Percentiles rank a stretch among this genome's conserved stretches.
Conservation (phyloP, 2,113 vertebrate genomes). For the Paraplagusia blochii region DNA sequence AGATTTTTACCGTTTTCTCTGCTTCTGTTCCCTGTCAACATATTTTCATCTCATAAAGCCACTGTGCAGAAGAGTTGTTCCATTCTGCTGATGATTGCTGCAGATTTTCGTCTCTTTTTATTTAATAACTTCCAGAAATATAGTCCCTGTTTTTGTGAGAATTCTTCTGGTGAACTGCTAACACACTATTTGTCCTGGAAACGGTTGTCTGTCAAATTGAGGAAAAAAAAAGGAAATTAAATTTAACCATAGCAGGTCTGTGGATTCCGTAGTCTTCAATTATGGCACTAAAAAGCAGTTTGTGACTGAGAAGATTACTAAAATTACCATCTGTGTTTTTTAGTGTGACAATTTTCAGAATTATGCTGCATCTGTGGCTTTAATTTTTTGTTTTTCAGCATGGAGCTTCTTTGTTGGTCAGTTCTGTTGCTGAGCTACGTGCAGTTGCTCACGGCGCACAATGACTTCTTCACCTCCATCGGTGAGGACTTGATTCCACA, state of each 20-base stretch:
- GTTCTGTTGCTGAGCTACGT: constrained; percentile 76
- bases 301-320: background rate
- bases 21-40: no score
- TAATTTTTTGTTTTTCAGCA: constrained; percentile 44
- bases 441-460: constrained; percentile 77
- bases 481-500: constrained; percentile 74
- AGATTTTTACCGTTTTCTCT: no score
- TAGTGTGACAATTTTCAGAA: background rate
- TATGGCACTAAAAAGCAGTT: background rate
- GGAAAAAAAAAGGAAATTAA: background rate
- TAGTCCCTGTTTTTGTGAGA: background rate
- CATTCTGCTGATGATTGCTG: no score
- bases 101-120: no score
- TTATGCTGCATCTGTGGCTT: background rate
- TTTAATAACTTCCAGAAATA: background rate
- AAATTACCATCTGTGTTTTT: background rate
- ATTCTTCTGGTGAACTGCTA: background rate
- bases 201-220: no score
- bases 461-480: constrained; percentile 93
- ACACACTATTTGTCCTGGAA: background rate
- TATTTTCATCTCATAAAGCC: no score
- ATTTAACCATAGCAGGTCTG: background rate
- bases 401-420: constrained; percentile 71
- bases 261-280: background rate
- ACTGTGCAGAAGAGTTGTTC: no score